Conservation (phyloP, 2,797 vertebrate genomes). For the Chloroceryle amazona region DNA sequence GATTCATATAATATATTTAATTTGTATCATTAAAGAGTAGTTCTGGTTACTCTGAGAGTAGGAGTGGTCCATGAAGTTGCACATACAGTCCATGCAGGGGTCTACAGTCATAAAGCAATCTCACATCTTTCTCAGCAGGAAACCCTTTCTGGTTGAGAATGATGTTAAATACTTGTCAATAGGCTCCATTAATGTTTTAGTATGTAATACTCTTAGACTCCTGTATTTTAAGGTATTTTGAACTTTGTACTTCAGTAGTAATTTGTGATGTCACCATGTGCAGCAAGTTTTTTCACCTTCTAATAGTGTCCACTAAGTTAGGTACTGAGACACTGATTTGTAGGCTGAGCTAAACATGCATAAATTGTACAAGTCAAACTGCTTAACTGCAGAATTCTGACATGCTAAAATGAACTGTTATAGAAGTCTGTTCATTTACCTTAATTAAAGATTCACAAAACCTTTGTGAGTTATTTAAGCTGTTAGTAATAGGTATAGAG, state of each 20-base stretch:
- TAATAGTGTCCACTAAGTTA: not conserved
- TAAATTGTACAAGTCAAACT: not conserved
- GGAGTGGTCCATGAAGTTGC: not conserved
- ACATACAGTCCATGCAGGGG: not conserved
- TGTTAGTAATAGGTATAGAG: not conserved
- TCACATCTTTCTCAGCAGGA: constrained; percentile 10
- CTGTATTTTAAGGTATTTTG: not conserved
- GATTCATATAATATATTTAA: not conserved
- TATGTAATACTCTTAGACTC: not conserved
- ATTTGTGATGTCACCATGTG: not conserved
- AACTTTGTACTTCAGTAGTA: constrained; percentile 17
- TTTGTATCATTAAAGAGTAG: constrained; percentile 15
- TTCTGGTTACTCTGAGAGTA: constrained; percentile 11
- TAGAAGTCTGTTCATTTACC: constrained; percentile 21
- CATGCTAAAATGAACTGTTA: constrained; percentile 7
- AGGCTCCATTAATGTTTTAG: constrained; percentile 27
- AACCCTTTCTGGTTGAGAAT: constrained; percentile 8
- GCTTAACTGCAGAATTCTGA: constrained; percentile 38
- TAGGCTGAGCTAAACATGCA: not conserved
- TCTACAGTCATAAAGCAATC: constrained; percentile 10
- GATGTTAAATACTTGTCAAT: constrained; percentile 24
- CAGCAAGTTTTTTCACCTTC: not conserved
- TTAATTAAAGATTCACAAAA: constrained; percentile 73
- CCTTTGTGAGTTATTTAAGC: constrained; percentile 43
- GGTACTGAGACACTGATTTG: not conserved